Evolutionary conservation across 2,113 vertebrate species (phyloP).

Genomic region (Spea multiplicata): DNA sequence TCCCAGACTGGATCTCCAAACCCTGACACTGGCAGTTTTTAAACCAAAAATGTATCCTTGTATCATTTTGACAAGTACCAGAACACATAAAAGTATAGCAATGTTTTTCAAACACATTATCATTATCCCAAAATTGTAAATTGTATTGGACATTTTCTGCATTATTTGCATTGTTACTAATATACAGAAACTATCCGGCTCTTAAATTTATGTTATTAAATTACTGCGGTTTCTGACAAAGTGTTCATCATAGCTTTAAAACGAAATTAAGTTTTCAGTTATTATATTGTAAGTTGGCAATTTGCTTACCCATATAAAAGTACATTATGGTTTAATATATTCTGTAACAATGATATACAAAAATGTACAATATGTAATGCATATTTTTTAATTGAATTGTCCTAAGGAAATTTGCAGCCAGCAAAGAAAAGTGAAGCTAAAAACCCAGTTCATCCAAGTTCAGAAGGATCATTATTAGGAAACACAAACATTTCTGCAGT

Average conservation of each 20-base stretch:
- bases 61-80: no score
- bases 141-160: no score
- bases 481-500: neutral
- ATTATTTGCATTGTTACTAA: no score
- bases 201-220: neutral
- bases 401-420: constrained; percentile 22
- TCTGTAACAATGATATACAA: constrained; percentile 21
- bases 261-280: constrained; percentile 32
- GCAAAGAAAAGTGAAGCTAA: constrained; percentile 11
- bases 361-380: constrained; percentile 29
- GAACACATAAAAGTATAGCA: no score
- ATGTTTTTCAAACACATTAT: no score
- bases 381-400: constrained; percentile 32
- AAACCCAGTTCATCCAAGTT: constrained; percentile 1
- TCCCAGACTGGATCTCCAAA: no score
- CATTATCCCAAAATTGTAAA: no score
- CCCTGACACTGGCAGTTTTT: no score
- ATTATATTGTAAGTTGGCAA: constrained; percentile 32
- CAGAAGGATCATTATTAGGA: constrained; percentile 6
- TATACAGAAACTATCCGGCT: no score
- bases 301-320: constrained; percentile 32
- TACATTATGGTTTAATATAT: constrained; percentile 36
- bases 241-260: constrained; percentile 21
- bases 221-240: neutral
- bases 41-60: no score